Conservation (phyloP, 1,140 invertebrate species). For the Drosophila grimshawi region DNA sequence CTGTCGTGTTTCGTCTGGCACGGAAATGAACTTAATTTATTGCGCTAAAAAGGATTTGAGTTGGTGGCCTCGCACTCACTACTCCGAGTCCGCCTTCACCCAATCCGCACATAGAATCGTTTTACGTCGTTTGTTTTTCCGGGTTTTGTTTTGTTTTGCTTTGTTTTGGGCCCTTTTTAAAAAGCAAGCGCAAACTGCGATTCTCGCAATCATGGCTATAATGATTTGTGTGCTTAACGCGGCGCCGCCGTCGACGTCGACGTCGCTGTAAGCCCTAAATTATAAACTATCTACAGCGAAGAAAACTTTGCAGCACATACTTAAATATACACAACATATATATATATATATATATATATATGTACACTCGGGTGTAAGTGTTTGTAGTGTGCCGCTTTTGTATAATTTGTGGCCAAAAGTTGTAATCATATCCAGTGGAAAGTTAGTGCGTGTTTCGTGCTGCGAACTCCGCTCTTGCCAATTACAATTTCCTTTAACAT, state of each 20-base stretch:
- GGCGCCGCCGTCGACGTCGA: slow-evolving; percentile 54
- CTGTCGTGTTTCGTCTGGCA: slow-evolving; percentile 77
- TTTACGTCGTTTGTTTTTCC: slow-evolving; percentile 33
- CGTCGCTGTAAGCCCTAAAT: slow-evolving; percentile 58
- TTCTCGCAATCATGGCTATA: slow-evolving; percentile 64
- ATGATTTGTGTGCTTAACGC: slow-evolving; percentile 78
- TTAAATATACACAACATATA: neutral
- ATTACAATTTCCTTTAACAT: slow-evolving; percentile 81
- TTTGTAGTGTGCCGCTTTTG: slow-evolving; percentile 62
- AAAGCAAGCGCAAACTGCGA: slow-evolving; percentile 39
- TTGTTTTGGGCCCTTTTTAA: slow-evolving; percentile 35
- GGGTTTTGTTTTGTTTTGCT: slow-evolving; percentile 21
- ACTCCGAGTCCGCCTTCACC: too few species aligned
- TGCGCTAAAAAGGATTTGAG: slow-evolving; percentile 79
- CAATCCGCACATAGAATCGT: neutral
- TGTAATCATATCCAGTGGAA: slow-evolving; percentile 71
- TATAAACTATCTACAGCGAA: slow-evolving; percentile 74
- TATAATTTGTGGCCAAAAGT: slow-evolving; percentile 74
- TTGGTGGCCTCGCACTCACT: slow-evolving; percentile 27
- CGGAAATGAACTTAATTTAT: slow-evolving; percentile 83
- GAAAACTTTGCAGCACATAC: slow-evolving; percentile 64
- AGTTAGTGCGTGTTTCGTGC: slow-evolving; percentile 31
- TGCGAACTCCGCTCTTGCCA: slow-evolving; percentile 57
- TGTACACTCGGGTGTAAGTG: slow-evolving; percentile 19
- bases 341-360: neutral